Evolutionary conservation across 2,113 vertebrate genomes (phyloP), one percentile per base, ranked within the genome.

Genomic region (Pomatorhinus ruficollis): DNA sequence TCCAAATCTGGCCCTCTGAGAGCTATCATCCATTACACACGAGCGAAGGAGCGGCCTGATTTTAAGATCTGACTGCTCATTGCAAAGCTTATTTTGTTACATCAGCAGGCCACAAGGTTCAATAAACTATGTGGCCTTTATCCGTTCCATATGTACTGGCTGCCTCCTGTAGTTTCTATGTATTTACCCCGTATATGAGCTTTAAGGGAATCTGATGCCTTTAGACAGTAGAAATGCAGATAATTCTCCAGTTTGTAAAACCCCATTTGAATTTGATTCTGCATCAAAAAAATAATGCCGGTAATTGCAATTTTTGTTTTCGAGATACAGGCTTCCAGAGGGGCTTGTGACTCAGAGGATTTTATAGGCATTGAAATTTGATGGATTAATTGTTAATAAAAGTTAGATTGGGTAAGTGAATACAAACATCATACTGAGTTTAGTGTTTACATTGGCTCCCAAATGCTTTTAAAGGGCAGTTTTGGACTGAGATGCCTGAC

Each of bases 371-470:
- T 94, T 98, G 97, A 98, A 98, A 97, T 96, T 66, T 92, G 95
- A 97, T 98, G 96, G 90, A 98, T 98, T 98, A 98, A 97, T 98
- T 98, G 97, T 94, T 98, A 97, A 96, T 95, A 97, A 98, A 98
- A 97, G 93, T 97, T 96, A 97, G 97, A 96, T 95, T 97, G 97
- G 77, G 93, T 97, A 98, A 98, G 97, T 96, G 97, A 96, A 97
- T 96, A 93, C 97, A 97, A 98, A 98, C 98, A 97, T 91, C 82
- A 52, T 97, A 96, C 94, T 90, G 95, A 96, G 87, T 90, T 95
- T 93, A 83, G 83, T 93, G 91, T 95, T 98, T 94, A 88, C 56
- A 74, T 96, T 97, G 96, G 96, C 96, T 97, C 79, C 61, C 61
- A 97, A 95, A 96, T 33, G 65, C 96, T 98, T 97, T 77, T 76